Percentiles rank a stretch among this genome's conserved stretches.
Conservation (phyloP, 2,797 vertebrate species). For the Alexandromys oeconomus region DNA sequence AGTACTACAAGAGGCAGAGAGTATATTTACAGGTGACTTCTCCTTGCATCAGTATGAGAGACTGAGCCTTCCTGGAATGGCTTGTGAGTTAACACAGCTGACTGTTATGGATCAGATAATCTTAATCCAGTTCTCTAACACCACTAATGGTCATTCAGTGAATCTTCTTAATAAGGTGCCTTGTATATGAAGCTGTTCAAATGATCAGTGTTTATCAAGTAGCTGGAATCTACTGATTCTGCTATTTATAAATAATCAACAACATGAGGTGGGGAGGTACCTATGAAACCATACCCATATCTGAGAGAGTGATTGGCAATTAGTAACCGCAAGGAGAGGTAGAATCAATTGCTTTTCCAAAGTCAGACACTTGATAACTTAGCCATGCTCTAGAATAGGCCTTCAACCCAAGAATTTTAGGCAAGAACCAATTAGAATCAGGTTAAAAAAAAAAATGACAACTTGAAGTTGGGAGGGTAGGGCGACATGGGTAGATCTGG, state of each 20-base stretch:
- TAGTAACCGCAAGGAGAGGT: no score
- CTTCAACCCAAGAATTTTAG: neutral
- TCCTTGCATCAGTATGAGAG: fast-evolving
- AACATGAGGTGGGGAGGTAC: fast-evolving
- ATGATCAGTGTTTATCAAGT: neutral
- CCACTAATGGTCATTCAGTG: no score
- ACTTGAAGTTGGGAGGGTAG: neutral
- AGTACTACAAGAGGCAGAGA: no score
- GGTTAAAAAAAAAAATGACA: neutral
- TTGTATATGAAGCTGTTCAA: neutral
- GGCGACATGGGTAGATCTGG: no score
- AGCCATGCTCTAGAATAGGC: no score
- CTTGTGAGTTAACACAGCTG: neutral
- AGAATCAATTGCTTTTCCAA: no score
- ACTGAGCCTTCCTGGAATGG: neutral
- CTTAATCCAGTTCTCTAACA: neutral
- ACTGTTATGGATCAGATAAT: neutral
- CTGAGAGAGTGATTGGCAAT: neutral
- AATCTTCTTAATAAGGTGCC: neutral
- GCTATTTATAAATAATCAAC: neutral
- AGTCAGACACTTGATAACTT: neutral
- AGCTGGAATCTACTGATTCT: neutral
- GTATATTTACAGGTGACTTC: no score
- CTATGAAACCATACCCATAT: neutral
- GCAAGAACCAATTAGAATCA: neutral